Percentiles rank a stretch among this genome's conserved stretches.
phyloP scores from a whole-genome alignment of 2,888 invertebrate species.

The Ferdinandea cuprea region DNA sequence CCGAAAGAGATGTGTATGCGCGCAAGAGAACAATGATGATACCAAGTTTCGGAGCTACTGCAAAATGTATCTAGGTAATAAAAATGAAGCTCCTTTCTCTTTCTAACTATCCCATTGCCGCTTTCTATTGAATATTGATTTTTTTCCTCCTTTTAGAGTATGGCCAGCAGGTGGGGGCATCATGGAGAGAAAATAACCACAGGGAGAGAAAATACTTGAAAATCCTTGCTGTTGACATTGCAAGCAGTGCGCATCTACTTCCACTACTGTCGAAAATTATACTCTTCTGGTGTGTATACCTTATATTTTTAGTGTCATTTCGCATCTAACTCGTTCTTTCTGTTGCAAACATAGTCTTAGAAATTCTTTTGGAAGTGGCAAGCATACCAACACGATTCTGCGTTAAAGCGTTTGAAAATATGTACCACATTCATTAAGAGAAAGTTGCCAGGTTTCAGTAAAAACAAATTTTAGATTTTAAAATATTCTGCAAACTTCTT shows the following conservation, averaged over 20 bases:
- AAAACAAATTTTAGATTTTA: no score
- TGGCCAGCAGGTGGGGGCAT: no score
- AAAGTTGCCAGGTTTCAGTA: conserved; percentile 6
- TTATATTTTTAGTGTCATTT: conserved; percentile 13
- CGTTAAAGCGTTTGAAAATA: conserved; percentile 14
- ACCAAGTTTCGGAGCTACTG: conserved; percentile 57
- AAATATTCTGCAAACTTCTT: no score
- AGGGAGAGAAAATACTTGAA: neutral
- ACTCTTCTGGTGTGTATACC: neutral
- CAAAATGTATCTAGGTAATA: conserved; percentile 62
- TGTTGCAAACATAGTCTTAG: conserved; percentile 3
- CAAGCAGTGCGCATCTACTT: conserved; percentile 55
- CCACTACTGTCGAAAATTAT: neutral
- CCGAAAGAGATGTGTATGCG: conserved; percentile 38
- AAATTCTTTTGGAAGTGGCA: conserved; percentile 1
- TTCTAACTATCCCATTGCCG: neutral
- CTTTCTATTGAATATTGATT: conserved; percentile 65
- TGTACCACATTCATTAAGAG: neutral
- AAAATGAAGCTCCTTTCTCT: conserved; percentile 44
- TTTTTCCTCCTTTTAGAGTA: no score
- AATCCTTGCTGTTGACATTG: conserved; percentile 51
- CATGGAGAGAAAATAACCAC: conserved; percentile 23
- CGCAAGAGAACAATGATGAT: conserved; percentile 25
- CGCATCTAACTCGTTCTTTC: conserved; percentile 12
- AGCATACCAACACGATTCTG: conserved; percentile 30